These are phyloP conservation scores for Lepetodrilus schrolli DNA, from an alignment of 2,888 invertebrate species.

Conservation along the genomic window DNA sequence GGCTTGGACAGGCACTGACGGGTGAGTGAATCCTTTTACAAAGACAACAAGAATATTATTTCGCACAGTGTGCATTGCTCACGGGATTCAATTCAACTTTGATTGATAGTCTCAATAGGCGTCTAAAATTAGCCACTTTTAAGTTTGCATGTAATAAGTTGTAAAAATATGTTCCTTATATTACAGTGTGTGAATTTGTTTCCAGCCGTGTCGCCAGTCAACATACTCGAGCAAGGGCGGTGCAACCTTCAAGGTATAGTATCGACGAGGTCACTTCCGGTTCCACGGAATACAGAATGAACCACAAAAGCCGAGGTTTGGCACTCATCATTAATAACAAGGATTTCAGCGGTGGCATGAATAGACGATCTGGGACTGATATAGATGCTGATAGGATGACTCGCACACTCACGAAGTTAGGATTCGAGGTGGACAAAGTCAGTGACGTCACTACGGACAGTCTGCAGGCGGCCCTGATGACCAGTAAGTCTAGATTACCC, in stretches of 20 bases:
- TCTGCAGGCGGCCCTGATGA: background rate
- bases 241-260: background rate
- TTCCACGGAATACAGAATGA: background rate
- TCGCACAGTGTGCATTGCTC: too few relatives aligned
- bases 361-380: background rate
- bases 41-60: too few relatives aligned
- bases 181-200: too few relatives aligned
- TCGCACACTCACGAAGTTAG: background rate
- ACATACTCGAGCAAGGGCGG: too few relatives aligned
- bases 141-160: too few relatives aligned
- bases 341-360: background rate
- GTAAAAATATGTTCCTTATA: too few relatives aligned
- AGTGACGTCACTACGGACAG: background rate
- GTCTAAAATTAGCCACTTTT: too few relatives aligned
- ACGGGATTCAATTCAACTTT: too few relatives aligned
- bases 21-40: background rate
- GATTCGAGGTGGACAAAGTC: background rate
- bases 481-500: background rate
- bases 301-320: background rate
- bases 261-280: slow-evolving; percentile 9
- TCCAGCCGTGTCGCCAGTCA: too few relatives aligned
- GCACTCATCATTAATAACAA: background rate
- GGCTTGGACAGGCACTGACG: background rate
- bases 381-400: background rate
- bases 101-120: too few relatives aligned